Evolutionary conservation across 2,888 invertebrate genomes (phyloP).

Genomic region (Patella ulyssiponensis): DNA sequence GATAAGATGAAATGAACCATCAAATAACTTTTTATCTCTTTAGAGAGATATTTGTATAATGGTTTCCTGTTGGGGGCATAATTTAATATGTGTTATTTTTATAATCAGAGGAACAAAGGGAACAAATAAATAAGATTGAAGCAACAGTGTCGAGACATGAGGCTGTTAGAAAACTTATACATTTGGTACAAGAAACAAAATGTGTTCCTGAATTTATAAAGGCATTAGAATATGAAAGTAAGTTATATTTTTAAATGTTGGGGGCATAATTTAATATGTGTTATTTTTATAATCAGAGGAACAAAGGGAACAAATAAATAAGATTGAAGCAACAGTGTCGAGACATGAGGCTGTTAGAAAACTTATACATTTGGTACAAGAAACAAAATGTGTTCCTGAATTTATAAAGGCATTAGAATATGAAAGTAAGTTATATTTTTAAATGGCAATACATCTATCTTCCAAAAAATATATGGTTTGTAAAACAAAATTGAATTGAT

Average conservation of each 20-base stretch:
- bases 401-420: not conserved
- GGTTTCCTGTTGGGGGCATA: not conserved
- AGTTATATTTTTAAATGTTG: not conserved
- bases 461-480: no score
- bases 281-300: not conserved
- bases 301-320: not conserved
- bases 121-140: not conserved
- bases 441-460: not conserved
- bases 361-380: not conserved
- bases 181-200: not conserved
- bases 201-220: not conserved
- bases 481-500: no score
- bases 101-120: not conserved
- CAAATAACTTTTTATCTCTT: no score
- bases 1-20: no score
- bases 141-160: not conserved
- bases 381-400: not conserved
- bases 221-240: not conserved
- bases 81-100: not conserved
- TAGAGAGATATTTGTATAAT: no score
- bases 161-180: not conserved
- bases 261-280: not conserved
- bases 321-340: not conserved
- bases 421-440: not conserved
- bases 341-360: not conserved